Evolutionary conservation across 1,140 invertebrate species (phyloP).

Genomic region (Drosophila punjabiensis): DNA sequence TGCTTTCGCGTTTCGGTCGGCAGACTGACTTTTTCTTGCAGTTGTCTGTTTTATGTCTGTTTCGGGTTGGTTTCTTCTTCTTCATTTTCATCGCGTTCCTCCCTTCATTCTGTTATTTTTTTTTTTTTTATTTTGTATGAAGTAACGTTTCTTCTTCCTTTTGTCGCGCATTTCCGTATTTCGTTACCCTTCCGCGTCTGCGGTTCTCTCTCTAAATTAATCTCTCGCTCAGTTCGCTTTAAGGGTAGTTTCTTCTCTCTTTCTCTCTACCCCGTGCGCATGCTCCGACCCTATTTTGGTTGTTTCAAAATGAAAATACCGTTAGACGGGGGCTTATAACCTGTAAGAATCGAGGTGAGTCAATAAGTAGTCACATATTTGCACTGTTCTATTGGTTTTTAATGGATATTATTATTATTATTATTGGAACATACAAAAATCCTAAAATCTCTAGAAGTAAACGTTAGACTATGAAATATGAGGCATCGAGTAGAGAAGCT

Average conservation of each 20-base stretch:
- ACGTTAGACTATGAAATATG: not conserved
- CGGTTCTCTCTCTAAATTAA: not conserved
- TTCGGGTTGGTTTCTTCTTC: constrained; percentile 48
- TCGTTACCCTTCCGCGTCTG: constrained; percentile 73
- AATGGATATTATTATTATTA: no score
- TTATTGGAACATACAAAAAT: not conserved
- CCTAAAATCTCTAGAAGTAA: not conserved
- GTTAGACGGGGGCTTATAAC: constrained; percentile 31
- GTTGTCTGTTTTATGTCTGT: constrained; percentile 44
- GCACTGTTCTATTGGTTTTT: no score
- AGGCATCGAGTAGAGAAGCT: constrained; percentile 39
- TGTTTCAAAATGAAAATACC: constrained; percentile 53
- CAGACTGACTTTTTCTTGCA: constrained; percentile 47
- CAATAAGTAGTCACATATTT: no score
- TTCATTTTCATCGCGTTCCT: constrained; percentile 19
- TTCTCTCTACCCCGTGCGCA: constrained; percentile 43
- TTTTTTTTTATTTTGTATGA: constrained; percentile 27
- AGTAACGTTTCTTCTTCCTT: constrained; percentile 67
- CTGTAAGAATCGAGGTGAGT: constrained; percentile 6
- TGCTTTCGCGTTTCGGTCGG: constrained; percentile 63
- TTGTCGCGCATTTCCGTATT: constrained; percentile 77
- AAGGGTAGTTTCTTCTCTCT: constrained; percentile 19
- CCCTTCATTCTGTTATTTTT: constrained; percentile 30
- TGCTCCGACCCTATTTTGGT: constrained; percentile 29
- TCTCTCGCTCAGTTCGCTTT: not conserved